Percentiles rank a stretch among this genome's conserved stretches.
Conservation (phyloP, 2,888 invertebrate species). For the Dexiosoma caninum region DNA sequence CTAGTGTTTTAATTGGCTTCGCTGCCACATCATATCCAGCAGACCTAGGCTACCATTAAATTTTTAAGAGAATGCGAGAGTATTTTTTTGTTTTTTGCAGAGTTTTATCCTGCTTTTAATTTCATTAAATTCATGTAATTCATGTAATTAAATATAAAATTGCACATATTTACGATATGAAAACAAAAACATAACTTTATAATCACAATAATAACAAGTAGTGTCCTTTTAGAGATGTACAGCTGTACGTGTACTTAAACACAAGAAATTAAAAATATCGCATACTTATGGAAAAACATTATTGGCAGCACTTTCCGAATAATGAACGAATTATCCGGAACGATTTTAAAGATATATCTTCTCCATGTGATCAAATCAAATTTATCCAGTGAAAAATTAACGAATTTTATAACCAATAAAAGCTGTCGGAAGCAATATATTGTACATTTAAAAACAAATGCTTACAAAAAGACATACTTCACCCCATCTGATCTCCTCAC, state of each 20-base stretch:
- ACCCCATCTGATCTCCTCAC: too few relatives aligned
- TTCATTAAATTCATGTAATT: conserved; percentile 71
- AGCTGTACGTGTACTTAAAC: conserved; percentile 11
- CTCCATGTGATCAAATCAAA: too few relatives aligned
- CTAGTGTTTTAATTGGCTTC: conserved; percentile 44
- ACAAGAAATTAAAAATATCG: too few relatives aligned
- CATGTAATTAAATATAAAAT: conserved; percentile 72
- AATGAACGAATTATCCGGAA: too few relatives aligned
- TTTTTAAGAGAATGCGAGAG: conserved; percentile 5
- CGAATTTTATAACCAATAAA: too few relatives aligned
- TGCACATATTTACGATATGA: conserved; percentile 5
- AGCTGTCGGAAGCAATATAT: too few relatives aligned
- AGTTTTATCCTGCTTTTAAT: conserved; percentile 44
- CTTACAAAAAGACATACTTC: too few relatives aligned
- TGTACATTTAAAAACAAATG: too few relatives aligned
- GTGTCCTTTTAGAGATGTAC: conserved; percentile 50
- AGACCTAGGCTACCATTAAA: conserved; percentile 31
- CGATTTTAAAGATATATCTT: too few relatives aligned
- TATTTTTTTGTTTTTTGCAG: conserved; percentile 50
- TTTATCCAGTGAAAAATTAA: too few relatives aligned
- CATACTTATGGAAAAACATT: too few relatives aligned
- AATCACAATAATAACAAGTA: conserved; percentile 65
- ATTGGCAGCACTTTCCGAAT: too few relatives aligned
- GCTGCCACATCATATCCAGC: conserved; percentile 32
- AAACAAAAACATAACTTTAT: conserved; percentile 45